Evolutionary conservation across 2,797 vertebrate species (phyloP), one percentile per base, ranked within the genome.

Genomic region (Carcharodon carcharias): DNA sequence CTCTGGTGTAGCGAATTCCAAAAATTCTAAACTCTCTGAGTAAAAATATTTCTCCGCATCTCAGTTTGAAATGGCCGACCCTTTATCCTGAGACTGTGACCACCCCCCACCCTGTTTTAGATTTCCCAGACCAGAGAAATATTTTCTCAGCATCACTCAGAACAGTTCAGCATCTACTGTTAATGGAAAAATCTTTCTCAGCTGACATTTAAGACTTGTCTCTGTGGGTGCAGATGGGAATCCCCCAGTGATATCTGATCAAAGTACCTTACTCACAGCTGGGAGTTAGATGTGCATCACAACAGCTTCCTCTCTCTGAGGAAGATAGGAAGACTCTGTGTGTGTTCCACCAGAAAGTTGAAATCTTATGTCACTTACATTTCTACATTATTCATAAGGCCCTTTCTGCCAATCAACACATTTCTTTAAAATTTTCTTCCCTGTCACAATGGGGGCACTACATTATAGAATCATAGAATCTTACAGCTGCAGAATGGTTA

Each of bases 231-330:
- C 35, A 65, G 61, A 40, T 40, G 35, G 58, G 9, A 40, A 63
- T 63, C 61, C 89, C 89, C 89, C 89, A 92, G 61, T 35, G 58
- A n/a, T 63, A 40, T 63, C 58, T 92, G 89, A 92, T 92, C 89
- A 92, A 40, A 35, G 58, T 16, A 40, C 16, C 89, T 63, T 31
- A 92, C 89, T 92, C 89, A 40, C 16, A n/a, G 16, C 35, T 92
- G 89, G 18, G 61, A 23, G 58, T 63, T 92, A 7, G n/a, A n/a
- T 61, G 18, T 21, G 58, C 14, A 40, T 23, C 18, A 65, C 16
- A 92, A 35, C 16, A 92, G 35, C 21, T 16, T 65, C 40, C 35
- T 92, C 61, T 92, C 35, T 58, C 54, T 35, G 87, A 92, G 61
- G 58, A 14, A 92, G 18, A 63, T 5, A 71, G 7, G 31, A 63